phyloP scores from a whole-genome alignment of 2,113 vertebrate genomes.

The Jacana jacana region DNA sequence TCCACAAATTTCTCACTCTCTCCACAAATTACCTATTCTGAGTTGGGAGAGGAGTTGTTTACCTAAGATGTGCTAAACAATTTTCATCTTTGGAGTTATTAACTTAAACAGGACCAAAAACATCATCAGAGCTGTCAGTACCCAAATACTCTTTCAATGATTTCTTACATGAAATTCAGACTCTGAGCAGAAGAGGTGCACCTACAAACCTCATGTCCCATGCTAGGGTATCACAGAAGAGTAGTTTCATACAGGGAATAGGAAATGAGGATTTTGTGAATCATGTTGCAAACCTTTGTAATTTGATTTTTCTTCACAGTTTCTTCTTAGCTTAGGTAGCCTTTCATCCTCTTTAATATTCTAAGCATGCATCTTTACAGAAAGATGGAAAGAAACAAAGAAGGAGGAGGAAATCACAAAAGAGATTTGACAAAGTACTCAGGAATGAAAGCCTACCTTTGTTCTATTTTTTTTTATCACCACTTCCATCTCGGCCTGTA shows the following conservation, averaged over 20 bases:
- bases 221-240: not conserved
- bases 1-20: not conserved
- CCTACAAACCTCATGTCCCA: not conserved
- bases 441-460: not conserved
- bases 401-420: not conserved
- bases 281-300: not conserved
- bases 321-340: not conserved
- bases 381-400: not conserved
- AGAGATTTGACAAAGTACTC: not conserved
- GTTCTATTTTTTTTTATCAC: not conserved
- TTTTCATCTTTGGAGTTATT: not conserved
- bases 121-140: not conserved
- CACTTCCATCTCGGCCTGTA: not conserved
- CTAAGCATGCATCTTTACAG: not conserved
- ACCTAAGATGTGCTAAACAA: not conserved
- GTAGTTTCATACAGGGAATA: not conserved
- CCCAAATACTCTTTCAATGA: not conserved
- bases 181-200: not conserved
- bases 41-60: not conserved
- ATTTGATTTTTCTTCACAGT: not conserved
- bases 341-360: not conserved
- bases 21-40: not conserved
- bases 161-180: not conserved
- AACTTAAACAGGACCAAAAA: not conserved
- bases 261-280: not conserved